Percentiles rank a stretch among this genome's conserved stretches.
Conservation (phyloP, 2,888 invertebrate genomes). For the Tenthredo scrophulariae region DNA sequence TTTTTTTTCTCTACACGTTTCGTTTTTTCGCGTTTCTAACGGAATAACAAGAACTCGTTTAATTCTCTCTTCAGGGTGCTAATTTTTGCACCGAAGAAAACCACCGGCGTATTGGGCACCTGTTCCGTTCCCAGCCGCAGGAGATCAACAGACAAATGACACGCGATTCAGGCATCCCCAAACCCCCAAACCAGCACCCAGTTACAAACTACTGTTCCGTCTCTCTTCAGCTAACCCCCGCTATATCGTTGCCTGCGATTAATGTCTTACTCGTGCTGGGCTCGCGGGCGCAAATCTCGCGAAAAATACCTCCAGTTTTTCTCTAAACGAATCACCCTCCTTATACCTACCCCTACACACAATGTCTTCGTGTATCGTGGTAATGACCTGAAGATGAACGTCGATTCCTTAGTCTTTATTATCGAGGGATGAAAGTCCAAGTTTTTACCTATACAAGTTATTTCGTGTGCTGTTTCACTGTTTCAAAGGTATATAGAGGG, state of each 20-base stretch:
- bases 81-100: conserved; percentile 75
- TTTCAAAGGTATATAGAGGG: background rate
- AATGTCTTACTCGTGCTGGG: conserved; percentile 74
- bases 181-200: conserved; percentile 60
- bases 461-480: background rate
- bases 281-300: conserved; percentile 56
- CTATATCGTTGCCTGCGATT: conserved; percentile 66
- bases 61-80: conserved; percentile 71
- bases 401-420: conserved; percentile 17
- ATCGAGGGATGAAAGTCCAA: background rate
- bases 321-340: conserved; percentile 36
- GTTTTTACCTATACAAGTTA: background rate
- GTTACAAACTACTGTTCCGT: conserved; percentile 72
- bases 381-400: conserved; percentile 45
- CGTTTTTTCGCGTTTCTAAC: conserved; percentile 57
- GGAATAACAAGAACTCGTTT: conserved; percentile 63
- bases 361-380: conserved; percentile 43
- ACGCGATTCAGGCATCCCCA: conserved; percentile 74
- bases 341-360: background rate
- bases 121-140: conserved; percentile 71
- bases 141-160: conserved; percentile 78
- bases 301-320: conserved; percentile 55
- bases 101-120: conserved; percentile 67
- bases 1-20: conserved; percentile 42
- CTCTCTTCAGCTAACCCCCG: conserved; percentile 30